Evolutionary conservation across 2,888 invertebrate species (phyloP).

Genomic region (Sphaeridia pumilis): DNA sequence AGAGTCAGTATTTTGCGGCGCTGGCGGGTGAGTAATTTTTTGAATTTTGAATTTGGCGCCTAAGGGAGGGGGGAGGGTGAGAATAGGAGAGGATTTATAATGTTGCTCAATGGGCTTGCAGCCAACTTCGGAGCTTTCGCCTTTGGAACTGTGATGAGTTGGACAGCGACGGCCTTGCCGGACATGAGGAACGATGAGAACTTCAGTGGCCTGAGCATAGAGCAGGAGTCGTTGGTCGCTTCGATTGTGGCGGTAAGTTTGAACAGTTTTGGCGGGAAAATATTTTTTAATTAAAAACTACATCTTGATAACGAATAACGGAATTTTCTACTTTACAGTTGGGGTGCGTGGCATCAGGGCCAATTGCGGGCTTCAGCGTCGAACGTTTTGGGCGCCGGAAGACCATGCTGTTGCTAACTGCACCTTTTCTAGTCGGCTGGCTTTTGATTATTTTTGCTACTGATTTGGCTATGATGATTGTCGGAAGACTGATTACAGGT

Average conservation of each 20-base stretch:
- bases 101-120: constrained; percentile 12
- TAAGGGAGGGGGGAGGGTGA: no score
- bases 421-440: constrained; percentile 38
- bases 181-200: constrained; percentile 25
- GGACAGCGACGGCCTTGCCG: constrained; percentile 32
- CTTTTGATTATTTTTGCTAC: constrained; percentile 37
- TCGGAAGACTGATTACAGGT: constrained; percentile 41
- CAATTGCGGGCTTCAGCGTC: constrained; percentile 30
- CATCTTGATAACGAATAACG: neutral
- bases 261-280: neutral
- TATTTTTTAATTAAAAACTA: neutral
- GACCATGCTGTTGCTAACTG: constrained; percentile 19
- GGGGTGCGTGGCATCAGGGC: constrained; percentile 33
- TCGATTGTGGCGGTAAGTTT: constrained; percentile 29
- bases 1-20: constrained; percentile 10
- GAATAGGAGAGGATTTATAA: no score
- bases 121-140: constrained; percentile 32
- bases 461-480: constrained; percentile 40
- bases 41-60: neutral
- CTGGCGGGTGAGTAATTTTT: constrained; percentile 5
- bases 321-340: constrained; percentile 22
- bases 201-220: constrained; percentile 23
- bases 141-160: constrained; percentile 29
- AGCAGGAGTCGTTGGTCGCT: constrained; percentile 30
- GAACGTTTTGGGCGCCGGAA: constrained; percentile 29